phyloP scores from a whole-genome alignment of 2,113 vertebrate species.

The Antigone vipio region DNA sequence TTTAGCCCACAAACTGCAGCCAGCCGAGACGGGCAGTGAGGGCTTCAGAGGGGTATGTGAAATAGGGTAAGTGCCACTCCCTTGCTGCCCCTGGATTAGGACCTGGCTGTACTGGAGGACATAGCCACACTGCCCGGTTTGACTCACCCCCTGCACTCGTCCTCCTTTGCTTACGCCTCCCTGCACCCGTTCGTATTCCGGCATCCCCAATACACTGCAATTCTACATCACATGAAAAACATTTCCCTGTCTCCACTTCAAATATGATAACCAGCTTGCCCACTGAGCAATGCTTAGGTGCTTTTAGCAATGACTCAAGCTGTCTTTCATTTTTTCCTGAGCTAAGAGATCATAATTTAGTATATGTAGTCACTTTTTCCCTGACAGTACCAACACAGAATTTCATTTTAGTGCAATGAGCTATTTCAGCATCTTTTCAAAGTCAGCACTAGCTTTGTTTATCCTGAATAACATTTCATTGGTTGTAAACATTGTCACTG shows the following conservation, averaged over 20 bases:
- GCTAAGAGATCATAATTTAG: background rate
- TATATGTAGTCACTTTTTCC: background rate
- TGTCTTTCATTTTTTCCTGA: background rate
- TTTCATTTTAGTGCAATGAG: background rate
- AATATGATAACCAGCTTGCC: background rate
- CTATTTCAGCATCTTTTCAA: background rate
- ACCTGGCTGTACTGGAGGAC: background rate
- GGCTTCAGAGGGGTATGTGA: fast-evolving
- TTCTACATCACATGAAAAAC: background rate
- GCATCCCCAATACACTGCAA: background rate
- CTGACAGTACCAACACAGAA: background rate
- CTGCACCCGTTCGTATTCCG: background rate
- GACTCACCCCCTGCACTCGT: background rate
- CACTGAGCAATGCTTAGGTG: background rate
- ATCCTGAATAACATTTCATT: background rate
- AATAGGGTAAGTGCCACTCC: background rate
- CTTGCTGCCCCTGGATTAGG: background rate
- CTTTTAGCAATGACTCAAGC: slow-evolving; percentile 2
- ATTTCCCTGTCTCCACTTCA: background rate
- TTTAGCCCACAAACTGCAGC: background rate
- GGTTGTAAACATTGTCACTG: background rate
- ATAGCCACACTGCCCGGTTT: fast-evolving
- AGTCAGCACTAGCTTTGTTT: background rate
- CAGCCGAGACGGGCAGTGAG: background rate
- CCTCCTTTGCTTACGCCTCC: background rate